Percentiles rank a stretch among this genome's conserved stretches.
Conservation (phyloP, 1,140 invertebrate genomes). For the Globodera ellingtonae region DNA sequence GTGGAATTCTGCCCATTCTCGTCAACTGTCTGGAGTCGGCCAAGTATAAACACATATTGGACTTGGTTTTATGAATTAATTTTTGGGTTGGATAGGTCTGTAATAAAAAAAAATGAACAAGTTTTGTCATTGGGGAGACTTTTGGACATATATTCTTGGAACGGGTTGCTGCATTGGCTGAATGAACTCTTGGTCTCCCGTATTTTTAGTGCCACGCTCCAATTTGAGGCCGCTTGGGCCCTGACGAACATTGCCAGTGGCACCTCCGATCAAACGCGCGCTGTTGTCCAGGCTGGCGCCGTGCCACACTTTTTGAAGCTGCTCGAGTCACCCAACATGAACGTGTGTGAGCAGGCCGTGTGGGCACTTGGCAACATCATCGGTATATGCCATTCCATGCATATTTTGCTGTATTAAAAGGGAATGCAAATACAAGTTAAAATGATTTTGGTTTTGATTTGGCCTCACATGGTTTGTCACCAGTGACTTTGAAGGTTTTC, state of each 20-base stretch:
- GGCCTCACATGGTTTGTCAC: too few species aligned
- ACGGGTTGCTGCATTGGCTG: too few species aligned
- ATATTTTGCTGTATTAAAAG: too few species aligned
- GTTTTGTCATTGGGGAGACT: too few species aligned
- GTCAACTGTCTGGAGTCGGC: conserved; percentile 85
- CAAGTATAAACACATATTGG: conserved; percentile 70
- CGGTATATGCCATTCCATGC: conserved; percentile 69
- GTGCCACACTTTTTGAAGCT: conserved; percentile 91
- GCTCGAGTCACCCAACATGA: conserved; percentile 85
- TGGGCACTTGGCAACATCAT: conserved; percentile 98
- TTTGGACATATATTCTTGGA: too few species aligned
- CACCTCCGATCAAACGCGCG: conserved; percentile 90
- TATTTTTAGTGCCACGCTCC: conserved; percentile 78
- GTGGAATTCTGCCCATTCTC: conserved; percentile 89
- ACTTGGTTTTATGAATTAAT: conserved; percentile 23
- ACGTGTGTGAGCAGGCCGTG: conserved; percentile 97
- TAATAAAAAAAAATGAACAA: background rate
- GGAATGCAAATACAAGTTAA: too few species aligned
- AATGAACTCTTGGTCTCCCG: too few species aligned
- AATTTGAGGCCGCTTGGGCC: conserved; percentile 99
- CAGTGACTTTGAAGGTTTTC: too few species aligned
- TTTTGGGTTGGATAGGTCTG: conserved; percentile 26
- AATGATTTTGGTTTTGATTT: too few species aligned
- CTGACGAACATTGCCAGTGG: conserved; percentile 98
- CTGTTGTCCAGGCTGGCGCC: conserved; percentile 88